Conservation (phyloP, 1,140 invertebrate species). For the Portunus trituberculatus region DNA sequence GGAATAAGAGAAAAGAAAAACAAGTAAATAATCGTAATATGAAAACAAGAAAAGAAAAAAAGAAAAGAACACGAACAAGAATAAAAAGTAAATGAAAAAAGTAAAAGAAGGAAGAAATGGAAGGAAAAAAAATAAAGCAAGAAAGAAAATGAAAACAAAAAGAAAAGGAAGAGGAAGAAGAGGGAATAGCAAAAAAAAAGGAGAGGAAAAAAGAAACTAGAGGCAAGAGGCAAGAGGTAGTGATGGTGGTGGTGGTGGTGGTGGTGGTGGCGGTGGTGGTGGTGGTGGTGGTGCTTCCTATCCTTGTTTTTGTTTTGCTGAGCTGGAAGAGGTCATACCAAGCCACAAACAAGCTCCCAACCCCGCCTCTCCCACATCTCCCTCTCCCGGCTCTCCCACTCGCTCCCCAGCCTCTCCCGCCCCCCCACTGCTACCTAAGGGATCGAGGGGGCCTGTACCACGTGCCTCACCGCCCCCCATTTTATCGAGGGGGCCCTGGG, state of each 20-base stretch:
- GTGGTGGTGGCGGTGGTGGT: neutral
- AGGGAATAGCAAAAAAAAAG: neutral
- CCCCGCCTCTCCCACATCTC: neutral
- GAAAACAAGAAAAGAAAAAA: too few relatives aligned
- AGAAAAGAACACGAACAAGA: too few relatives aligned
- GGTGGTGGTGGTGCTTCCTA: neutral
- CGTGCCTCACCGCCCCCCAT: neutral
- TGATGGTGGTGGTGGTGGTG: too few relatives aligned
- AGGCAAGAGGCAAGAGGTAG: neutral
- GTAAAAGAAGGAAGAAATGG: too few relatives aligned
- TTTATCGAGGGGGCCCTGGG: neutral
- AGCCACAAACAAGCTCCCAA: neutral
- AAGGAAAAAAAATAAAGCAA: too few relatives aligned
- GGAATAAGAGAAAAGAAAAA: neutral
- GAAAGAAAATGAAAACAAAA: too few relatives aligned
- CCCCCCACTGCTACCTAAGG: neutral
- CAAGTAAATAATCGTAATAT: too few relatives aligned
- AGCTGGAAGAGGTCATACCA: neutral
- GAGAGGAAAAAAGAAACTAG: neutral
- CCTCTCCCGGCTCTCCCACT: neutral
- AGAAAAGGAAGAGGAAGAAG: too few relatives aligned
- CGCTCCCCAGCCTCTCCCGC: neutral
- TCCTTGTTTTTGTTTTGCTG: conserved; percentile 63
- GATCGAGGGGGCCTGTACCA: neutral
- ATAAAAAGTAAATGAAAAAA: too few relatives aligned